Evolutionary conservation across 2,888 invertebrate genomes (phyloP).

Genomic region (Heteropelma amictum): DNA sequence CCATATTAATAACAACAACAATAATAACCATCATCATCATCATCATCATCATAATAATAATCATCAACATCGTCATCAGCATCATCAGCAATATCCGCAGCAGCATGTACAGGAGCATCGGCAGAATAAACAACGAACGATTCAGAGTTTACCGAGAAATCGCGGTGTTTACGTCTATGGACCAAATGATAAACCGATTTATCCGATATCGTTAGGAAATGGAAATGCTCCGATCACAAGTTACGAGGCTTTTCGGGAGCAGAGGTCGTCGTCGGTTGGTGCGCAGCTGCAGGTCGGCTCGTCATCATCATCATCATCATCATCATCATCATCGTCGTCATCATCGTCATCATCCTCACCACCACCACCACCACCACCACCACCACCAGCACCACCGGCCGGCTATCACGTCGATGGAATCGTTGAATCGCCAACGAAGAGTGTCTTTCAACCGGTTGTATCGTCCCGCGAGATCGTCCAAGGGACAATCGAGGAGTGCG

Average conservation of each 20-base stretch:
- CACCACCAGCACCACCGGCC: too few species aligned
- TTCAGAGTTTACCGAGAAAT: constrained; percentile 55
- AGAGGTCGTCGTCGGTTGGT: constrained; percentile 17
- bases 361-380: too few species aligned
- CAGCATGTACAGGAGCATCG: constrained; percentile 29
- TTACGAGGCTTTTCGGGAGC: constrained; percentile 45
- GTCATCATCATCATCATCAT: too few species aligned
- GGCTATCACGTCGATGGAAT: constrained; percentile 24
- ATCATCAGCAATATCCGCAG: constrained; percentile 52
- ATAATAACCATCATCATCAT: constrained; percentile 23
- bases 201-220: constrained; percentile 78
- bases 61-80: constrained; percentile 45
- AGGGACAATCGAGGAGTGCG: not conserved
- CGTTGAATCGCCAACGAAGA: not conserved
- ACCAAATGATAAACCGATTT: constrained; percentile 81
- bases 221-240: constrained; percentile 73
- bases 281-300: constrained; percentile 32
- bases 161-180: constrained; percentile 81
- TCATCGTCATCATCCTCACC: too few species aligned
- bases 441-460: not conserved
- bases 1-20: constrained; percentile 59
- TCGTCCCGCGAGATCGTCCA: constrained; percentile 10
- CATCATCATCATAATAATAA: constrained; percentile 52
- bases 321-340: too few species aligned
- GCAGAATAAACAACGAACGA: not conserved